These are phyloP conservation scores for Vombatus ursinus DNA, from an alignment of 2,113 vertebrate species.

Conservation along the genomic window DNA sequence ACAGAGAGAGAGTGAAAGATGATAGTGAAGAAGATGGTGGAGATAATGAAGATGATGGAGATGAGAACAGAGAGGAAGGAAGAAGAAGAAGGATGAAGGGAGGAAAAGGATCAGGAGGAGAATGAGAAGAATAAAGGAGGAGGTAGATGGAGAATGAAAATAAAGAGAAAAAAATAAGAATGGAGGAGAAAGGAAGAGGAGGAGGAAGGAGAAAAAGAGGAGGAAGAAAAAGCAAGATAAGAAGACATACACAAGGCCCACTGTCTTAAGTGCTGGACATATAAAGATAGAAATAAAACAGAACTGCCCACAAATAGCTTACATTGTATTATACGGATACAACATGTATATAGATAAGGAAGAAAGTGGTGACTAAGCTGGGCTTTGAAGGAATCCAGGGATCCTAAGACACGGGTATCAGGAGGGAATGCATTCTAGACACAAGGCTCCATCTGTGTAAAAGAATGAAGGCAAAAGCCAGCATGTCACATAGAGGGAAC, in stretches of 20 bases:
- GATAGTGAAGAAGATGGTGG: neutral
- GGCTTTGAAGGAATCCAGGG: neutral
- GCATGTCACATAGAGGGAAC: neutral
- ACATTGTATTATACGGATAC: neutral
- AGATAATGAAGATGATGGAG: neutral
- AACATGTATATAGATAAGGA: neutral
- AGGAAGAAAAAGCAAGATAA: too few species aligned
- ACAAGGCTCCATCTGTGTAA: neutral
- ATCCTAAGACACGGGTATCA: neutral
- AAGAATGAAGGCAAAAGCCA: neutral
- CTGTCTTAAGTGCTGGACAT: neutral
- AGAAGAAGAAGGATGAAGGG: neutral
- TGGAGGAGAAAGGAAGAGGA: neutral
- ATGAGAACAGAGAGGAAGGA: neutral
- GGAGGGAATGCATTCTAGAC: neutral
- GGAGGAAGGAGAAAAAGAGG: neutral
- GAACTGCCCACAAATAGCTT: too few species aligned
- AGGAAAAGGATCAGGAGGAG: neutral
- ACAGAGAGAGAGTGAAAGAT: neutral
- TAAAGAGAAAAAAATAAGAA: neutral
- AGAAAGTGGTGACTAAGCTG: neutral
- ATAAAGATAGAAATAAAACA: neutral
- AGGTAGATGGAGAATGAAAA: neutral
- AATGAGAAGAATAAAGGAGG: neutral
- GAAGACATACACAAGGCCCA: neutral